These are phyloP conservation scores for Mastomys coucha DNA, from an alignment of 2,113 vertebrate genomes.

Conservation along the genomic window DNA sequence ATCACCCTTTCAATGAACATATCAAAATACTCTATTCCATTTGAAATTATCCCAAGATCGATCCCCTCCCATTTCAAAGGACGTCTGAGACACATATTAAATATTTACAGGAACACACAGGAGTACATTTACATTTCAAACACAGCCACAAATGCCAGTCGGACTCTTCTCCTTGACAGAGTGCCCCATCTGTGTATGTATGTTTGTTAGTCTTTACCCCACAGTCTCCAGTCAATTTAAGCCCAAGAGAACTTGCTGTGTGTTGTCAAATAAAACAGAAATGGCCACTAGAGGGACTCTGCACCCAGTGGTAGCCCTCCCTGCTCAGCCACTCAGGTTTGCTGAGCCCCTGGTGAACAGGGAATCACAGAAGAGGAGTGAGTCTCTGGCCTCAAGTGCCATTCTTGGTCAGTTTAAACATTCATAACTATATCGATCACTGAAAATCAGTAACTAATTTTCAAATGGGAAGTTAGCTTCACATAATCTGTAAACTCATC, in stretches of 20 bases:
- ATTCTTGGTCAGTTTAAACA: constrained; percentile 62
- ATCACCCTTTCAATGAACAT: constrained; percentile 95
- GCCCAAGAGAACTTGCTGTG: constrained; percentile 58
- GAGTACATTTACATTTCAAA: constrained; percentile 93
- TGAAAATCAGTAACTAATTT: constrained; percentile 69
- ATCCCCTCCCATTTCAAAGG: constrained; percentile 88
- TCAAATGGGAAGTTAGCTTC: constrained; percentile 63
- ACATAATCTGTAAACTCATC: constrained; percentile 73
- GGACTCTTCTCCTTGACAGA: constrained; percentile 82
- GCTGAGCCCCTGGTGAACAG: neutral
- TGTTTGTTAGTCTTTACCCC: constrained; percentile 62
- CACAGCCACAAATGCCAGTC: constrained; percentile 90
- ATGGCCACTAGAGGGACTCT: constrained; percentile 52
- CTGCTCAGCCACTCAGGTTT: neutral
- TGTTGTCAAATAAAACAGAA: constrained; percentile 12
- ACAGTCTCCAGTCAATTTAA: constrained; percentile 65
- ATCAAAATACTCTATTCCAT: constrained; percentile 96
- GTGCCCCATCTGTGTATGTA: constrained; percentile 55
- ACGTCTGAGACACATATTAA: constrained; percentile 94
- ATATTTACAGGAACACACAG: constrained; percentile 94
- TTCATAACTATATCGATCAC: constrained; percentile 69
- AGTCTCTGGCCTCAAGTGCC: constrained; percentile 44
- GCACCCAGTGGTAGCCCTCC: neutral
- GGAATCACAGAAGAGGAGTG: neutral
- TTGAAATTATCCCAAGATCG: constrained; percentile 88